These are phyloP conservation scores for Drosophila sechellia DNA, from an alignment of 1,140 invertebrate species.

Conservation along the genomic window DNA sequence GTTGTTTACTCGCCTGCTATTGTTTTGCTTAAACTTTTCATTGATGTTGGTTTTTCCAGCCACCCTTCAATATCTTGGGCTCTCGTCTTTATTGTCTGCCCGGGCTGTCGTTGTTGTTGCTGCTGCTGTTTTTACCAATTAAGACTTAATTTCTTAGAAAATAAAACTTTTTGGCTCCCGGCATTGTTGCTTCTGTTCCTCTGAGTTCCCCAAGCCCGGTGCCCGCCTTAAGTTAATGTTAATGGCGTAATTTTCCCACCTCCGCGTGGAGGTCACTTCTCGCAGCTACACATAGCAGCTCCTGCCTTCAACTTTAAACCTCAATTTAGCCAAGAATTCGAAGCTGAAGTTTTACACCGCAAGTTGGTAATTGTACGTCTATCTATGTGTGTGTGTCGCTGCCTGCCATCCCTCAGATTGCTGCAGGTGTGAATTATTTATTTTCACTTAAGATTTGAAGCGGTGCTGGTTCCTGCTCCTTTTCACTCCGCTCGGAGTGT, in stretches of 20 bases:
- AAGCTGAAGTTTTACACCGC: constrained; percentile 74
- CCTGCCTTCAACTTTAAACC: constrained; percentile 71
- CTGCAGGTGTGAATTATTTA: constrained; percentile 84
- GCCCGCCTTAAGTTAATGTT: constrained; percentile 47
- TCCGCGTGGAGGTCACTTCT: constrained; percentile 49
- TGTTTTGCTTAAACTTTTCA: constrained; percentile 82
- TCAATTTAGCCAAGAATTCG: constrained; percentile 69
- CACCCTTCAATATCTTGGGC: constrained; percentile 45
- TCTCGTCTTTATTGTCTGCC: constrained; percentile 56
- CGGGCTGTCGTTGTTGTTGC: constrained; percentile 44
- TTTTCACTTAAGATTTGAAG: constrained; percentile 82
- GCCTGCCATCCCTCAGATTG: constrained; percentile 46
- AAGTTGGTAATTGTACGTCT: constrained; percentile 68
- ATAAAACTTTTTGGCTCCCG: constrained; percentile 79
- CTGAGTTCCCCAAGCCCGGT: constrained; percentile 31
- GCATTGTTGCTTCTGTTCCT: constrained; percentile 54
- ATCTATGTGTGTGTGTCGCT: constrained; percentile 29
- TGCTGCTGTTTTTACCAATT: constrained; percentile 76
- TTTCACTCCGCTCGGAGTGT: neutral
- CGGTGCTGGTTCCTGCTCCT: constrained; percentile 7
- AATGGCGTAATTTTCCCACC: constrained; percentile 63
- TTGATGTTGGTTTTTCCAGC: constrained; percentile 74
- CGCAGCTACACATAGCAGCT: constrained; percentile 10
- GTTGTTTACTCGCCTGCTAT: constrained; percentile 74
- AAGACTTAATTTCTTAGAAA: constrained; percentile 84